Base-by-base conservation (phyloP, 1,140 invertebrate species). In the Druon quercuslanigerum region DNA sequence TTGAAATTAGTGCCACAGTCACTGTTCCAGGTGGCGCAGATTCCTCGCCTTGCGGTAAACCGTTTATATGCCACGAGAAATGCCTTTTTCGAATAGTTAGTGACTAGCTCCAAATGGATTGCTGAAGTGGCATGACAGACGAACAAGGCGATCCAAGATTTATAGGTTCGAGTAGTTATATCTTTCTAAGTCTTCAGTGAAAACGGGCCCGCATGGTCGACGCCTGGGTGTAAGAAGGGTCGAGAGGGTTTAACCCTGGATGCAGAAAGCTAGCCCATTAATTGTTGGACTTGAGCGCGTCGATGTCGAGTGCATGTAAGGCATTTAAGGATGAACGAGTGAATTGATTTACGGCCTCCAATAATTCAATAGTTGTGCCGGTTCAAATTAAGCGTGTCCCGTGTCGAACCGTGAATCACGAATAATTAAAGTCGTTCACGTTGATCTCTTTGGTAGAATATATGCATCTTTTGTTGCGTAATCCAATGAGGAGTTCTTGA, bases 11-110 rank as follows among this genome's bases (percentile, higher is more conserved):
- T 84, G 0, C 84, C 85, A 70, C 81, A 76, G 72, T 88, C 86
- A 17, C 73, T 78, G 46, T 80, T 78, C 2, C 88, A 77, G 0
- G 73, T 73, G 0, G 50, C 83, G 75, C 78, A 76, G 3, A 73
- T 52, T 75, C 86, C 79, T 56, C 90, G 51, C 40, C 89, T 50
- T 16, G 82, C 66, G n/a, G n/a, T n/a, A n/a, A n/a, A n/a, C n/a
- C n/a, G n/a, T n/a, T n/a, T n/a, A n/a, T n/a, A n/a, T n/a, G 86
- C 84, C 6, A 85, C 82, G 0, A 92, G 51, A 73, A 91, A 92
- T 8, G 83, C 83, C 14, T 90, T 86, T 0, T 86, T 85, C 6
- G 85, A 79, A 0, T 90, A 66, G 75, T 89, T 85, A 2, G 79
- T 80, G 0, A 91, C 87, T 1, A 87, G 14, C 80, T 91, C 88